Evolutionary conservation across 2,888 invertebrate species (phyloP), one percentile per base, ranked within the genome.

Genomic region (Desoria tigrina): DNA sequence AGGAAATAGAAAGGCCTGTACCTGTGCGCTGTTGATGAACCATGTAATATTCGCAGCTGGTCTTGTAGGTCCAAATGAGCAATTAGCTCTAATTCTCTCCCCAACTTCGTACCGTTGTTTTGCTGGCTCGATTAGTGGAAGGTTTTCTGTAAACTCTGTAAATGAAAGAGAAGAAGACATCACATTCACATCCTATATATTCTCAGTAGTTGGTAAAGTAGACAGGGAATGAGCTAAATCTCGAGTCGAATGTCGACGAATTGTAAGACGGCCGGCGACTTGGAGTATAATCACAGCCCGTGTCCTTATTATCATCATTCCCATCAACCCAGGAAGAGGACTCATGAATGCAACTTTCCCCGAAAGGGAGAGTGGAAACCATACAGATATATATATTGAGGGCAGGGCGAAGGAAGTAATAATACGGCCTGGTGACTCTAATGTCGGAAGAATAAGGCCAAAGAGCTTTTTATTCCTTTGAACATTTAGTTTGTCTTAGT

Each of bases 41-140:
- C 74, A 75, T 53, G 72, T 74, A 62, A 75, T 72, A 69, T 75
- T 75, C 42, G 75, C 72, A 59, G 70, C 69, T 66, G 75, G 75
- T 68, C 71, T 68, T 60, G 70, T 71, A 66, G 75, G 75, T 72
- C 75, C 75, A 75, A 75, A 75, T 69, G 74, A 74, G 71, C 75
- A 75, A 75, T 75, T 75, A 73, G 75, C 75, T 73, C 71, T 69
- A 68, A 75, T 71, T 71, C 70, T 74, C 68, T 75, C 75, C 45
- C 75, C 75, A 71, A 75, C 75, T 74, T 74, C 74, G 64, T 73
- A 72, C 59, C 74, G 72, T 61, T 71, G 67, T 65, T 75, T 74
- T 42, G 66, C 72, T 53, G 71, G 70, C 69, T 75, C 72, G 65
- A 75, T 75, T 65, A 75, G 65, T 65, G 74, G 75, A 59, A 45